These are phyloP conservation scores for Herminia tarsipennalis DNA, from an alignment of 2,888 invertebrate species.

Conservation along the genomic window DNA sequence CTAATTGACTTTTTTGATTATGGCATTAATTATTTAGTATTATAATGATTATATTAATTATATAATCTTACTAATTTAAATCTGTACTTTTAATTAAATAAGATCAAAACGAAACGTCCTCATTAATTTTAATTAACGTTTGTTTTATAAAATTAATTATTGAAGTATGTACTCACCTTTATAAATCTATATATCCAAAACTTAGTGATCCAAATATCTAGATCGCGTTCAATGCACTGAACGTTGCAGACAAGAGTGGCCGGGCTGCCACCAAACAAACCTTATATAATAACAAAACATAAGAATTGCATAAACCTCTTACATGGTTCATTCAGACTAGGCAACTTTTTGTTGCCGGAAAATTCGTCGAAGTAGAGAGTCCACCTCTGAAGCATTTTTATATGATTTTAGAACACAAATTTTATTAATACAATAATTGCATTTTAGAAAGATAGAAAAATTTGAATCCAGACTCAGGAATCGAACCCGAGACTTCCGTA, in stretches of 20 bases:
- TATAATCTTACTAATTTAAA: no score
- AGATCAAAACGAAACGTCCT: no score
- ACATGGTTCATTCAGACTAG: slow-evolving; percentile 32
- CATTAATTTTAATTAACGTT: background rate
- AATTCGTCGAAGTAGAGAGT: no score
- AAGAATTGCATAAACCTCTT: slow-evolving; percentile 82
- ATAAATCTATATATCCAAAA: slow-evolving; percentile 30
- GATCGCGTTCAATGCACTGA: slow-evolving; percentile 73
- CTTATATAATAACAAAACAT: slow-evolving; percentile 83
- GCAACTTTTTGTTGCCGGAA: slow-evolving; percentile 12
- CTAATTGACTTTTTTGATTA: no score
- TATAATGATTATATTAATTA: no score
- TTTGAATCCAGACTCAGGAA: no score
- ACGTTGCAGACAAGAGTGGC: slow-evolving; percentile 70
- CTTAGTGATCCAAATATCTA: slow-evolving; percentile 44
- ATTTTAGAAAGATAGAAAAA: no score
- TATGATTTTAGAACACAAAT: no score
- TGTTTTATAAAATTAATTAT: slow-evolving; percentile 1
- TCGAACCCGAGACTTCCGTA: no score
- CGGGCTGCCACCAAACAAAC: slow-evolving; percentile 61
- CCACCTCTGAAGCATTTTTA: no score
- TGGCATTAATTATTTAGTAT: no score
- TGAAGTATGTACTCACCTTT: slow-evolving; percentile 56
- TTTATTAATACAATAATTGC: no score
- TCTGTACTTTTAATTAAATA: background rate